Conservation (phyloP, 2,888 invertebrate species). For the Noctua fimbriata region DNA sequence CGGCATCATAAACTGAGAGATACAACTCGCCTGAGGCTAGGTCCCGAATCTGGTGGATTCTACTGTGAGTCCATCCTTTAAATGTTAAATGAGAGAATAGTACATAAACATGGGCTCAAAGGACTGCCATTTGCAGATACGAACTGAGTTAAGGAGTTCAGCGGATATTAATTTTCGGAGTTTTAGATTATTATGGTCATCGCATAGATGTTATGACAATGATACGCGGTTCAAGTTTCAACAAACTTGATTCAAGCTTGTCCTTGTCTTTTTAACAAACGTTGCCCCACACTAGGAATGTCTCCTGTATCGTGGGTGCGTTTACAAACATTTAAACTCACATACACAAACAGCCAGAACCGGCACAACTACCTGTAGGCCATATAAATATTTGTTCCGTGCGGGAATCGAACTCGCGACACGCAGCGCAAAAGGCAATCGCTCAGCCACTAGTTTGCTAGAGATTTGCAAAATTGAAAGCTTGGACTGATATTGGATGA, state of each 20-base stretch:
- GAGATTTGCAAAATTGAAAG: neutral
- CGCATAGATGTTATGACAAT: neutral
- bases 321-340: too few species aligned
- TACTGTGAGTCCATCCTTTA: neutral
- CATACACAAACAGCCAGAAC: too few species aligned
- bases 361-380: too few species aligned
- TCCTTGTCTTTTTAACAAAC: too few species aligned
- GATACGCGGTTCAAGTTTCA: too few species aligned
- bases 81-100: constrained; percentile 3
- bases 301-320: too few species aligned
- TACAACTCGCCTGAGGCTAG: constrained; percentile 1
- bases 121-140: constrained; percentile 9
- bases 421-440: too few species aligned
- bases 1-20: neutral
- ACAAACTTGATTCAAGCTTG: too few species aligned
- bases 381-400: too few species aligned
- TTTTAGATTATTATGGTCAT: neutral
- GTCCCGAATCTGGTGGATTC: neutral
- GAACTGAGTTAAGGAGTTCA: neutral
- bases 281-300: too few species aligned
- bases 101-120: constrained; percentile 13
- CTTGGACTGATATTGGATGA: neutral
- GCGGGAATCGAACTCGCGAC: too few species aligned
- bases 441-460: too few species aligned
- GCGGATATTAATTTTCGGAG: neutral